These are phyloP conservation scores for Idaea dimidiata DNA, from an alignment of 2,888 invertebrate genomes.

Conservation along the genomic window DNA sequence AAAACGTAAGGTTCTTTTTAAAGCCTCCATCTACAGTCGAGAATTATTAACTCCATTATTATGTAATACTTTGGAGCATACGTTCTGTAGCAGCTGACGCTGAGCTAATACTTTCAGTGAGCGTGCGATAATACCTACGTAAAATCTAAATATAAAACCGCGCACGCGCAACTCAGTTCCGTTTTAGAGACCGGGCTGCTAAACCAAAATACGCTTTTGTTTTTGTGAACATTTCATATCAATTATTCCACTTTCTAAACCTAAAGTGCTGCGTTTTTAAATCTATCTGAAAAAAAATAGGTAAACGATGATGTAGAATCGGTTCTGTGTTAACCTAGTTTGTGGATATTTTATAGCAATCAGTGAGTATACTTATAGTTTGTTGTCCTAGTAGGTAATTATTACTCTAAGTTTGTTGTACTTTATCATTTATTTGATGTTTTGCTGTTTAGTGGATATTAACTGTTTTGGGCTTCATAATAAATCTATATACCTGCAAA, in stretches of 20 bases:
- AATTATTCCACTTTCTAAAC: neutral
- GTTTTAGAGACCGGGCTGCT: neutral
- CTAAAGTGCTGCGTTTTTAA: neutral
- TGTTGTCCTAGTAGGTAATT: no score
- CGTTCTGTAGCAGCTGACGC: neutral
- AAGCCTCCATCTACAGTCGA: neutral
- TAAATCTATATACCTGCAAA: neutral
- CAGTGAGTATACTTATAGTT: neutral
- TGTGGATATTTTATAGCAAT: neutral
- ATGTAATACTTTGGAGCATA: neutral
- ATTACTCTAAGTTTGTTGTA: neutral
- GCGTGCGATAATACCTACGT: conserved; percentile 2
- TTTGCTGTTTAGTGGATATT: neutral
- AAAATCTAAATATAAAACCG: conserved; percentile 18
- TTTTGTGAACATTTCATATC: neutral
- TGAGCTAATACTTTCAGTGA: neutral
- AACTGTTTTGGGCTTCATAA: neutral
- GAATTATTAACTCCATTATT: neutral
- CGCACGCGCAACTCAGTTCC: conserved; percentile 17
- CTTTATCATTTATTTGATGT: neutral
- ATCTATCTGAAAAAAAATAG: neutral
- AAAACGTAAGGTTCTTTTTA: neutral
- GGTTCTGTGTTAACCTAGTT: neutral
- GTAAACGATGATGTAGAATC: neutral
- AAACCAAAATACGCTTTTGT: neutral